Evolutionary conservation across 2,888 invertebrate species (phyloP), one percentile per base, ranked within the genome.

Genomic region (Pedicia rivosa): DNA sequence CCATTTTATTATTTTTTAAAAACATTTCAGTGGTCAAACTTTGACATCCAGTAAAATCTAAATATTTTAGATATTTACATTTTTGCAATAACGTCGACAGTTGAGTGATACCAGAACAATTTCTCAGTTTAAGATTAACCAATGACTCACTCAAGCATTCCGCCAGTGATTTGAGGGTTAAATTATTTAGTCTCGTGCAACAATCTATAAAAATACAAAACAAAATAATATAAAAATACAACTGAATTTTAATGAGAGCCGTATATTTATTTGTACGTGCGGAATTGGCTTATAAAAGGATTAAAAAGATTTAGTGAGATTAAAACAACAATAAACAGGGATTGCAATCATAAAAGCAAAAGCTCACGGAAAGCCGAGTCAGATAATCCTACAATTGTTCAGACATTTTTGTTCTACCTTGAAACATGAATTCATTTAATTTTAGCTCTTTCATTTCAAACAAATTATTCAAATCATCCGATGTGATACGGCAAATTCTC

Each of bases 1-100:
- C n/a, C n/a, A n/a, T n/a, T n/a, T n/a, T n/a, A n/a, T n/a, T n/a
- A n/a, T n/a, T n/a, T n/a, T n/a, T n/a, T n/a, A n/a, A n/a, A n/a
- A n/a, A n/a, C n/a, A 30, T 37, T 30, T 31, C 31, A 9, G 24
- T 15, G 25, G 30, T 25, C 16, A 37, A 15, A n/a, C 13, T 37
- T 17, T 37, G 25, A 31, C 37, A 37, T 3, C 37, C 37, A 24
- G 31, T 30, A 10, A 37, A 25, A 30, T 37, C 30, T 24, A 37
- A 25, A 10, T 25, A 31, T 24, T 31, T 14, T 10, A 37, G n/a
- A 24, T 29, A 15, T 15, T 25, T 20, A 14, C 37, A 37, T 22
- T 31, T 37, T 14, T 37, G 8, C 25, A 37, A 37, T 22, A 37
- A 22, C 31, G 14, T 17, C n/a, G 24, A 24, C 24, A 31, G 13